phyloP scores from a whole-genome alignment of 1,140 invertebrate genomes.

The Aphelenchoides avenae region DNA sequence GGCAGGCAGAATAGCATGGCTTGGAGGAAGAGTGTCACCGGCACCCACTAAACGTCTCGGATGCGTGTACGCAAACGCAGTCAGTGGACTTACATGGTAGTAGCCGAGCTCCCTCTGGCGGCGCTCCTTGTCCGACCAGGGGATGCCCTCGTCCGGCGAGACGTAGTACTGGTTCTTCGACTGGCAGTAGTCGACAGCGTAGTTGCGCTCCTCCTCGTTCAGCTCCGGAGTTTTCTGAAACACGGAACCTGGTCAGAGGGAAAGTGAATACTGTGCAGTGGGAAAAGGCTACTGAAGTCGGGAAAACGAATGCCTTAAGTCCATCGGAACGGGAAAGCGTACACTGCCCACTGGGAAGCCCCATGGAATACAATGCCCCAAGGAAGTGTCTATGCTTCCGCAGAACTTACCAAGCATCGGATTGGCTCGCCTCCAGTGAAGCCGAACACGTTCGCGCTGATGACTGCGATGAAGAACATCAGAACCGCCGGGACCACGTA shows the following conservation, averaged over 20 bases:
- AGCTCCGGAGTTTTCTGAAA: neutral
- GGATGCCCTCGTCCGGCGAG: neutral
- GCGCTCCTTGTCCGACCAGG: neutral
- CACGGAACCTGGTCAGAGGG: too few species aligned
- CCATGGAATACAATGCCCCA: too few species aligned
- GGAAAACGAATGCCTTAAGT: neutral
- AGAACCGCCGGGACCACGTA: neutral
- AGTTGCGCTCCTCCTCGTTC: neutral
- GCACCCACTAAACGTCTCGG: neutral
- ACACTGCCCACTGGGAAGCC: too few species aligned
- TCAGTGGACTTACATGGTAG: slow-evolving; percentile 1
- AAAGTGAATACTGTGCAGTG: neutral
- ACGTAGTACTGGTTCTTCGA: slow-evolving; percentile 2
- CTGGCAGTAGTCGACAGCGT: neutral
- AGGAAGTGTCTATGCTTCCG: too few species aligned
- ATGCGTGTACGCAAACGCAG: neutral
- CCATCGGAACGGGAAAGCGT: neutral
- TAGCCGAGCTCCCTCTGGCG: slow-evolving; percentile 1
- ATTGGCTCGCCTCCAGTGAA: slow-evolving; percentile 2
- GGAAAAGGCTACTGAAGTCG: neutral
- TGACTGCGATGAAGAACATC: neutral
- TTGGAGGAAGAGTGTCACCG: slow-evolving; percentile 1
- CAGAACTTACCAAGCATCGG: slow-evolving; percentile 1
- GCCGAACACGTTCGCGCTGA: neutral
- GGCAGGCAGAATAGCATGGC: neutral